phyloP scores from a whole-genome alignment of 2,888 invertebrate genomes.

The Phasia obesa region DNA sequence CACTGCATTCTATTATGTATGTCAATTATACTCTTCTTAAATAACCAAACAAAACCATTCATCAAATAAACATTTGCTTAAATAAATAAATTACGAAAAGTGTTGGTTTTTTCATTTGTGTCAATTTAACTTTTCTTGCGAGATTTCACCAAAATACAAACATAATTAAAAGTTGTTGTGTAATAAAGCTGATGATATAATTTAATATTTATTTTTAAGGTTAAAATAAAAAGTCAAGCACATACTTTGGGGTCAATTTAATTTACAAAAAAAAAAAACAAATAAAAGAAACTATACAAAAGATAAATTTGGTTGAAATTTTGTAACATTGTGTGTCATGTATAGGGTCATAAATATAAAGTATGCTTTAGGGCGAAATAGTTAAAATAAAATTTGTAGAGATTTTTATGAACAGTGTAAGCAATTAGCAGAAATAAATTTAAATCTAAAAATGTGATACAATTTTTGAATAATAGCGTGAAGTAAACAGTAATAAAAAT shows the following conservation, averaged over 20 bases:
- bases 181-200: conserved; percentile 1
- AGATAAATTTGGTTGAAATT: background rate
- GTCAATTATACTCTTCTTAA: too few species aligned
- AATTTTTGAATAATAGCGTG: too few species aligned
- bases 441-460: too few species aligned
- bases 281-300: background rate
- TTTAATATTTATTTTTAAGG: background rate
- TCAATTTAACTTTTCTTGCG: background rate
- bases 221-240: background rate
- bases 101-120: background rate
- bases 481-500: background rate
- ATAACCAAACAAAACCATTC: too few species aligned
- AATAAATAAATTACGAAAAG: too few species aligned
- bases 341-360: conserved; percentile 9
- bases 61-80: too few species aligned
- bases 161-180: background rate
- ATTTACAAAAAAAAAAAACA: background rate
- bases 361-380: background rate
- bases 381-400: too few species aligned
- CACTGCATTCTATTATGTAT: too few species aligned
- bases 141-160: background rate
- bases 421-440: too few species aligned
- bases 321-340: background rate
- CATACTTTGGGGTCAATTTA: background rate
- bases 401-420: too few species aligned